Base-by-base conservation (phyloP, 2,888 invertebrate genomes). In the Epinotia demarniana region DNA sequence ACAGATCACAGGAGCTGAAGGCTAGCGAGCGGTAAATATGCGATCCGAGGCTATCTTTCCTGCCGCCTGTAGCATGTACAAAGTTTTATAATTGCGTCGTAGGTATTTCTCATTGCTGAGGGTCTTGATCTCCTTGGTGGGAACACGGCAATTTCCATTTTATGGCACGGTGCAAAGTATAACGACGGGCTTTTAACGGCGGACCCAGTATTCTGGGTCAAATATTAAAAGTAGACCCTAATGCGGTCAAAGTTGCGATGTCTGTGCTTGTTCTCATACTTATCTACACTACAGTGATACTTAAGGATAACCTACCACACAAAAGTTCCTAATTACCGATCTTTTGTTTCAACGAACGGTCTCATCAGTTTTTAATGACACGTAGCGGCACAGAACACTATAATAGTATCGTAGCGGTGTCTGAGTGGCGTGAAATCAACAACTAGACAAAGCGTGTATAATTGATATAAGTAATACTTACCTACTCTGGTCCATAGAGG, bases 311-410 rank as follows among this genome's bases (percentile, higher is more conserved):
- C 66, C 27, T n/a, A 16, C 16, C 16, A 57, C 19, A 68, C 57
- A 69, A 69, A 69, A 46, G 43, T 23, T 0, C n/a, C 9, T 23
- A 58, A 69, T 68, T 58, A 61, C 61, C 33, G 16, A 9, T n/a
- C 43, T 23, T 19, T 46, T 69, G 69, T 69, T 46, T 69, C 23
- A 60, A 60, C 19, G 19, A 69, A 60, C 69, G 69, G 69, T 60
- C 6, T 9, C n/a, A 60, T 67, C 67, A 66, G 58, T 60, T 57
- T 60, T 69, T 58, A 69, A 46, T 60, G 69, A 27, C 69, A 23
- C 46, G 9, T 69, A 69, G 69, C 69, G 58, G 69, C 33, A 6
- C 33, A 33, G 33, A 33, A 33, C 23, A 27, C 3, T 27, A 27
- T 27, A 27, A 27, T 5, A 1, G 33, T 33, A 33, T 33, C 8